These are phyloP conservation scores for Bembecia ichneumoniformis DNA, from an alignment of 2,888 invertebrate species.

Conservation along the genomic window DNA sequence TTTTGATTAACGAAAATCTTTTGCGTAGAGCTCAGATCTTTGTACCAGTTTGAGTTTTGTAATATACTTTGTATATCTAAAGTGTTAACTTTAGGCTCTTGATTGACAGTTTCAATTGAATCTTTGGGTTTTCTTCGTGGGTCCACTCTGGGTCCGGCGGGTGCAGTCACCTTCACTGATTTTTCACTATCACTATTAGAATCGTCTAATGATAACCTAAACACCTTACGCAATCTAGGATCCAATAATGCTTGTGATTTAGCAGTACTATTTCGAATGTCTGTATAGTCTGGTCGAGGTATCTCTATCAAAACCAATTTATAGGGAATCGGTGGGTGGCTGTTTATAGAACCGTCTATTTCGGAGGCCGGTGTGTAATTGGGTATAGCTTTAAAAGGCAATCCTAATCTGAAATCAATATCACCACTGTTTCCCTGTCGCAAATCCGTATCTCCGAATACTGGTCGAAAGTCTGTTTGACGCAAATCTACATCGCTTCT, in stretches of 20 bases:
- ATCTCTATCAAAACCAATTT: constrained; percentile 75
- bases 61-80: constrained; percentile 75
- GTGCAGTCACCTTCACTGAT: constrained; percentile 38
- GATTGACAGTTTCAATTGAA: constrained; percentile 24
- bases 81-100: constrained; percentile 44
- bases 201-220: constrained; percentile 77
- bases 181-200: constrained; percentile 74
- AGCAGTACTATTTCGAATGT: constrained; percentile 78
- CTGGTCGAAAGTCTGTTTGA: constrained; percentile 65
- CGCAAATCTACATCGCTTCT: constrained; percentile 68
- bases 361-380: constrained; percentile 88
- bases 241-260: constrained; percentile 81
- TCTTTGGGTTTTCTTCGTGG: constrained; percentile 64
- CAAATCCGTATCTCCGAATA: constrained; percentile 77
- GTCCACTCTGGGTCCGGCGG: constrained; percentile 54
- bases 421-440: constrained; percentile 74
- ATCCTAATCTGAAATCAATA: constrained; percentile 80
- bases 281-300: constrained; percentile 82
- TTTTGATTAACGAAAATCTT: constrained; percentile 81
- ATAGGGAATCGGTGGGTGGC: constrained; percentile 82
- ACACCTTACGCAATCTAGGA: constrained; percentile 83
- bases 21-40: constrained; percentile 79
- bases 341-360: constrained; percentile 85
- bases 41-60: constrained; percentile 79
- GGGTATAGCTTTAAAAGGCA: constrained; percentile 86